Conservation (phyloP, 2,113 vertebrate genomes). For the Mixornis gularis region DNA sequence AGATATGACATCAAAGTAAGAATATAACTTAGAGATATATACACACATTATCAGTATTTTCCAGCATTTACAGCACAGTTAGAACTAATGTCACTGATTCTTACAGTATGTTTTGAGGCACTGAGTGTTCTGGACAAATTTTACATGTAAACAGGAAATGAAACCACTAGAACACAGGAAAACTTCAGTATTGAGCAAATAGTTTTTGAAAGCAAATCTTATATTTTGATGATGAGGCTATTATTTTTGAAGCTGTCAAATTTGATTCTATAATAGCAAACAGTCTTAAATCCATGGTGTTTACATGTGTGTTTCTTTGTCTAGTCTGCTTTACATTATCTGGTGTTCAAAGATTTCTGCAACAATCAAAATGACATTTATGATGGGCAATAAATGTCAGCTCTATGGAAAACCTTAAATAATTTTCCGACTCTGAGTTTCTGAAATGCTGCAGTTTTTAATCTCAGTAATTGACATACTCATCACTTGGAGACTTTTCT, state of each 20-base stretch:
- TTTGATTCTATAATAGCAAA: neutral
- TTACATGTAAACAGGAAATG: neutral
- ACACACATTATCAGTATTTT: neutral
- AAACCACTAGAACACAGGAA: neutral
- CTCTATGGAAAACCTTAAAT: neutral
- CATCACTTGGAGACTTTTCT: neutral
- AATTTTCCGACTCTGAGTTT: neutral
- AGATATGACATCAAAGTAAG: neutral
- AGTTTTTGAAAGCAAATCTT: neutral
- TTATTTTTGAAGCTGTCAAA: neutral
- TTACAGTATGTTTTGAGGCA: neutral
- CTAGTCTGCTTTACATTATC: neutral
- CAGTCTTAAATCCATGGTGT: neutral
- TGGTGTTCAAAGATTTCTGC: neutral
- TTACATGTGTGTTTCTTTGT: neutral
- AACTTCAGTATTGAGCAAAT: neutral
- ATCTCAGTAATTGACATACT: neutral
- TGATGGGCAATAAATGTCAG: neutral
- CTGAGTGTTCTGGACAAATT: neutral
- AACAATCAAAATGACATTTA: neutral
- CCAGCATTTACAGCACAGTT: neutral
- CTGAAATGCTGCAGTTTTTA: neutral
- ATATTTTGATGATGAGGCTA: neutral
- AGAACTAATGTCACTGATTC: neutral
- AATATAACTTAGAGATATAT: neutral